phyloP scores from a whole-genome alignment of 2,113 vertebrate species.

The Neogale vison region DNA sequence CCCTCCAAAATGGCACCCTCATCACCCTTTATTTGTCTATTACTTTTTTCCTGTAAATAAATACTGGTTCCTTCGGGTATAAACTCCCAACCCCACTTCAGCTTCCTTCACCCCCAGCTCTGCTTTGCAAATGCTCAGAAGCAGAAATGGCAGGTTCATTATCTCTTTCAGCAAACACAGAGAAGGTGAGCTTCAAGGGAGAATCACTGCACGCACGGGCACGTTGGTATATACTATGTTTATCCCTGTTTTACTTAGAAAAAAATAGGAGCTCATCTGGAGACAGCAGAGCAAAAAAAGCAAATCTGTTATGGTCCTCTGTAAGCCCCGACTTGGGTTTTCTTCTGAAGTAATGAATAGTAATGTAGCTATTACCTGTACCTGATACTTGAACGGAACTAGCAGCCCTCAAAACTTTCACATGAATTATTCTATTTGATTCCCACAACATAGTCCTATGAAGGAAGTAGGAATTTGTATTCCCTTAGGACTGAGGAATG shows the following conservation, averaged over 20 bases:
- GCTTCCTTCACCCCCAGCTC: background rate
- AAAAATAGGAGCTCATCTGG: background rate
- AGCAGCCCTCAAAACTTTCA: background rate
- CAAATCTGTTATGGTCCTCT: background rate
- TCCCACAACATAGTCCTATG: background rate
- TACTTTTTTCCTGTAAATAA: background rate
- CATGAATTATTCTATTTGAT: background rate
- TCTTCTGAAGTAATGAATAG: background rate
- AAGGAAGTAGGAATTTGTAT: background rate
- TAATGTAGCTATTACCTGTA: background rate
- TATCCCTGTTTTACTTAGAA: background rate
- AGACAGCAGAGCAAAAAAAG: background rate
- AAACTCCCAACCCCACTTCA: background rate
- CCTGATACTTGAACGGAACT: background rate
- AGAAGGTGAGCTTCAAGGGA: background rate
- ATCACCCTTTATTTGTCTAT: background rate
- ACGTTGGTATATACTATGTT: background rate
- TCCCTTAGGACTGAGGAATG: background rate
- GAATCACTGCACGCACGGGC: background rate
- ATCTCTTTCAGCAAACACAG: background rate
- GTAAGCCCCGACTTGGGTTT: background rate
- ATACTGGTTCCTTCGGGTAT: background rate
- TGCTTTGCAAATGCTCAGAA: background rate
- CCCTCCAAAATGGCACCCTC: background rate
- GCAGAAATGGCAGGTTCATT: background rate